Evolutionary conservation across 1,140 invertebrate species (phyloP), one percentile per base, ranked within the genome.

Genomic region (Eupristina koningsbergeri): DNA sequence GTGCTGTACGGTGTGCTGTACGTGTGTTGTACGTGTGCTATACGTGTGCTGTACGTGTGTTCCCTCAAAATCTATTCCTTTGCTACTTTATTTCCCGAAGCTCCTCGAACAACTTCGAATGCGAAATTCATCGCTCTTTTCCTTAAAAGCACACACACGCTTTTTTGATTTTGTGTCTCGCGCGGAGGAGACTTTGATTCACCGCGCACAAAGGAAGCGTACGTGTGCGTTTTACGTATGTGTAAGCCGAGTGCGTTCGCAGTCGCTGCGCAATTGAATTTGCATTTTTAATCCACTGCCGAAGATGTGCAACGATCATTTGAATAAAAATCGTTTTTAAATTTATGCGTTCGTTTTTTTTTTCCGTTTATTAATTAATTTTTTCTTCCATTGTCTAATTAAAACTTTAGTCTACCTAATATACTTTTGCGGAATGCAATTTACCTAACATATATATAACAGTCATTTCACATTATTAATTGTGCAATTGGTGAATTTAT

Each of bases 91-190:
- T 64, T 34, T 67, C 3, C 64, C 13, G 6, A 22, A 36, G 31
- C 36, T 36, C 36, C 29, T 67, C 64, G 15, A 67, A 31, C 15
- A 19, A 36, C 64, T 6, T 67, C 31, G 36, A 67, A 67, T n/a
- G 36, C 34, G 31, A 36, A 71, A 71, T n/a, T 36, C 64, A 22
- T 13, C 3, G 6, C 9, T 26, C 26, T 58, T n/a, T 31, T 63
- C 19, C 39, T 77, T 41, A 41, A 6, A 67, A 31, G 61, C 39
- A n/a, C n/a, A 11, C 29, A 64, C 63, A n/a, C n/a, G n/a, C n/a
- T n/a, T n/a, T n/a, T n/a, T n/a, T n/a, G n/a, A n/a, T 80, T 80
- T 80, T 80, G 78, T 80, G 53, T 71, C 22, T n/a, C 19, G 22
- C 31, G 61, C 39, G 29, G 29, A 8, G n/a, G 26, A n/a, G n/a